phyloP scores from a whole-genome alignment of 2,797 vertebrate genomes.

The Ispidina picta region DNA sequence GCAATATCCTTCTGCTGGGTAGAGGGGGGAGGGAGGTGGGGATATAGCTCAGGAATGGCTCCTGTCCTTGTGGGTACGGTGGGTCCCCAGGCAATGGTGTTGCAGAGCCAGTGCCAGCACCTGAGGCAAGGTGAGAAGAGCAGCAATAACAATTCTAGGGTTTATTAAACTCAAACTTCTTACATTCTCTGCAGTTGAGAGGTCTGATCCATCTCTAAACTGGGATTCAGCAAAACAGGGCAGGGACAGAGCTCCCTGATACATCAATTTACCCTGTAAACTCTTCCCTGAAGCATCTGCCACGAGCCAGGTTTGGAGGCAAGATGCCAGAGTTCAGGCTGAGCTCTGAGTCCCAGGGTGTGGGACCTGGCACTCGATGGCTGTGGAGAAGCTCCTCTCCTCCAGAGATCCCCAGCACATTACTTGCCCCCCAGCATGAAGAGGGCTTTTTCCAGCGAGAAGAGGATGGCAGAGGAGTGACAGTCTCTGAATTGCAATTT shows the following conservation, averaged over 20 bases:
- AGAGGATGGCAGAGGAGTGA: constrained; percentile 14
- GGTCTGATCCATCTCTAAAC: neutral
- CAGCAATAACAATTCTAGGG: neutral
- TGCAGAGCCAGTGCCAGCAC: neutral
- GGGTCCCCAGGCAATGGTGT: neutral
- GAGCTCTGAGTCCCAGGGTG: neutral
- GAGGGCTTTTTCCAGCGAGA: constrained; percentile 23
- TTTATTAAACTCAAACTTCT: neutral
- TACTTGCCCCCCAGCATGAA: neutral
- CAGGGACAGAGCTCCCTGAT: neutral
- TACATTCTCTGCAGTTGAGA: fast-evolving
- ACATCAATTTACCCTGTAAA: neutral
- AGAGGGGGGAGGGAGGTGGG: fast-evolving
- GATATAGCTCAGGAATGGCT: neutral
- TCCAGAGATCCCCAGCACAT: neutral
- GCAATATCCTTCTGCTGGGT: neutral
- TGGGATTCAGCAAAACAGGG: neutral
- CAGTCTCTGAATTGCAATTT: constrained; percentile 67
- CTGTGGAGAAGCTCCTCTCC: neutral
- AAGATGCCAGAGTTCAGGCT: neutral
- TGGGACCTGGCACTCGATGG: fast-evolving
- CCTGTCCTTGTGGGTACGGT: neutral
- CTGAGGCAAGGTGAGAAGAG: neutral
- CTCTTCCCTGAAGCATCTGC: neutral
- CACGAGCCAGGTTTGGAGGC: fast-evolving